Evolutionary conservation across 2,113 vertebrate species (phyloP).

Genomic region (Isurus oxyrinchus): DNA sequence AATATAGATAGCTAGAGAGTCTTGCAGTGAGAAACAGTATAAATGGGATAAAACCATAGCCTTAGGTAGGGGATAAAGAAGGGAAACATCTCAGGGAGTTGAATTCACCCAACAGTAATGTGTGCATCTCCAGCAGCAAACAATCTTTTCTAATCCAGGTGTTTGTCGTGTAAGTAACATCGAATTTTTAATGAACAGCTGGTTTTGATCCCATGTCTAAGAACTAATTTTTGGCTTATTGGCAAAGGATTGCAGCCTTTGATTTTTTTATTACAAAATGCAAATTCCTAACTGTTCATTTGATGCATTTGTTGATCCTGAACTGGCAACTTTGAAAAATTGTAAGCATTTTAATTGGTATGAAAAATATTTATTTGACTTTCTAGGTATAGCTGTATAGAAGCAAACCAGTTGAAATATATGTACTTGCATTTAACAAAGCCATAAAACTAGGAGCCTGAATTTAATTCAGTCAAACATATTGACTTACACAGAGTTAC

Average conservation of each 20-base stretch:
- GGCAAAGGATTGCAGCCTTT: neutral
- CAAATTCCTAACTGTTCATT: neutral
- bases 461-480: no score
- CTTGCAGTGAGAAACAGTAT: neutral
- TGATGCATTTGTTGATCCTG: neutral
- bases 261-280: neutral
- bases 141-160: neutral
- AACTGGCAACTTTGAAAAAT: neutral
- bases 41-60: neutral
- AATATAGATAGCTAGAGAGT: neutral
- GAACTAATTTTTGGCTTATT: neutral
- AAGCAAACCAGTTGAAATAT: neutral
- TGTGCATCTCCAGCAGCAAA: no score
- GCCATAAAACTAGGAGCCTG: no score
- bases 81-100: no score
- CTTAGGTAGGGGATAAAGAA: no score
- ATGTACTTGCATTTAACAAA: neutral
- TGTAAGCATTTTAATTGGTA: neutral
- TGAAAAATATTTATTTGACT: neutral
- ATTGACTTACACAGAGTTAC: no score
- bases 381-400: neutral
- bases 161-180: neutral
- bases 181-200: neutral
- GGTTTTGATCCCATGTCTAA: neutral
- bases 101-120: neutral